These are phyloP conservation scores for Cuniculus paca DNA, from an alignment of 2,797 vertebrate species.

Conservation along the genomic window DNA sequence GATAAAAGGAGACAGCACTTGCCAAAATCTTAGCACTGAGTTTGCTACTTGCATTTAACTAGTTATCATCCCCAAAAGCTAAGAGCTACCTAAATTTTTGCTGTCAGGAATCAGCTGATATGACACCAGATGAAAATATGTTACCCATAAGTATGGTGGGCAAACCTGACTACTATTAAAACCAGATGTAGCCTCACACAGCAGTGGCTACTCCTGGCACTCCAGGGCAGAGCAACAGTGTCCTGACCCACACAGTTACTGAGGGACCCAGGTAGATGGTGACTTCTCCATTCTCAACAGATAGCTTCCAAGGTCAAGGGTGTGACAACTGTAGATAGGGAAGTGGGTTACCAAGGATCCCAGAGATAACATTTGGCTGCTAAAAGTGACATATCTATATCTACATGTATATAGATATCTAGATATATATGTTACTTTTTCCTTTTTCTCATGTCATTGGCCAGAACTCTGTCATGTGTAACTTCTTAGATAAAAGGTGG, in stretches of 20 bases:
- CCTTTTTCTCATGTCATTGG: neutral
- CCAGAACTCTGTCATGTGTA: neutral
- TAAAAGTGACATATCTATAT: too few relatives aligned
- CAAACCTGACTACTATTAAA: rapidly evolving
- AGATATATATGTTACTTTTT: too few relatives aligned
- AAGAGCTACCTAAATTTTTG: neutral
- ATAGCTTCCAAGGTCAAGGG: neutral
- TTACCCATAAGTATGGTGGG: rapidly evolving
- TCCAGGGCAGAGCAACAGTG: neutral
- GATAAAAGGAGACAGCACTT: neutral
- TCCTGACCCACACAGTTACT: neutral
- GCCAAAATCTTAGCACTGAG: neutral
- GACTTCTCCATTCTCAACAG: neutral
- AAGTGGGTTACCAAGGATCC: too few relatives aligned
- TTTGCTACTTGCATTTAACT: neutral
- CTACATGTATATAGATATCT: too few relatives aligned
- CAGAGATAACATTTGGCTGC: rapidly evolving
- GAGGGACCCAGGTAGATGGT: neutral
- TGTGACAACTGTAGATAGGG: neutral
- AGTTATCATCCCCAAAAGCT: neutral
- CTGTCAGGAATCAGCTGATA: neutral
- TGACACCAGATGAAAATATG: neutral
- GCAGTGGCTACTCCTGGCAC: too few relatives aligned
- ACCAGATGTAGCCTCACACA: rapidly evolving
- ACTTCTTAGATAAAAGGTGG: neutral